phyloP scores from a whole-genome alignment of 1,140 invertebrate genomes.

The Pseudobourletiella spinata region DNA sequence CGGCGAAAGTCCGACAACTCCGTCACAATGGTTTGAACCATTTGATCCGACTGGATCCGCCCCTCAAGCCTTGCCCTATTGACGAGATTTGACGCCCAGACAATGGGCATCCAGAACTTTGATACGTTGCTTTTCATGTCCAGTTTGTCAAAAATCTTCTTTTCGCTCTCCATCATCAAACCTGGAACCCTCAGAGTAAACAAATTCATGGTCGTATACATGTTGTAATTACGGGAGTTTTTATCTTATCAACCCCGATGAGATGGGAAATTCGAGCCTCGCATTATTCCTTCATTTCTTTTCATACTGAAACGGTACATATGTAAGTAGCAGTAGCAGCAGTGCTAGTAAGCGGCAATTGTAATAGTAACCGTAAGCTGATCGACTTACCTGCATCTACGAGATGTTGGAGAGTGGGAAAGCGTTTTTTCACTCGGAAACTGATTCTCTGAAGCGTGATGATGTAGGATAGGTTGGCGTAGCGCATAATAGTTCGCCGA shows the following conservation, averaged over 20 bases:
- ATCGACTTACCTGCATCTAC: slow-evolving; percentile 78
- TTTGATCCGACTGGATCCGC: slow-evolving; percentile 71
- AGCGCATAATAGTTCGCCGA: slow-evolving; percentile 81
- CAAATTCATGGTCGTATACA: neutral
- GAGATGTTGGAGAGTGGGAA: slow-evolving; percentile 81
- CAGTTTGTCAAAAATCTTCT: slow-evolving; percentile 79
- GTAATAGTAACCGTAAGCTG: too few species aligned
- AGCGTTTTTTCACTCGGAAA: slow-evolving; percentile 74
- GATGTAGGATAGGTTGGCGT: slow-evolving; percentile 77
- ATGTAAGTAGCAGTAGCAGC: too few species aligned
- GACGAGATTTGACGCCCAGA: slow-evolving; percentile 84
- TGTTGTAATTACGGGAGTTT: neutral
- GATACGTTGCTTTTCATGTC: slow-evolving; percentile 72
- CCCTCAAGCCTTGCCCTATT: slow-evolving; percentile 71
- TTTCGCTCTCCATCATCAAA: slow-evolving; percentile 81
- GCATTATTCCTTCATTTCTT: too few species aligned
- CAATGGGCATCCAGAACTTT: slow-evolving; percentile 85
- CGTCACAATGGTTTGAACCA: slow-evolving; percentile 71
- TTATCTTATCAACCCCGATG: too few species aligned
- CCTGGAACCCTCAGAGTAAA: too few species aligned
- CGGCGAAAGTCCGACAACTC: slow-evolving; percentile 73
- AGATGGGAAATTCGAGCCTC: too few species aligned
- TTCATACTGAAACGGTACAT: too few species aligned
- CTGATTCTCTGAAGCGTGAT: slow-evolving; percentile 79
- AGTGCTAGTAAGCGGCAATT: too few species aligned